phyloP scores from a whole-genome alignment of 1,140 invertebrate genomes.

The Halictus rubicundus region DNA sequence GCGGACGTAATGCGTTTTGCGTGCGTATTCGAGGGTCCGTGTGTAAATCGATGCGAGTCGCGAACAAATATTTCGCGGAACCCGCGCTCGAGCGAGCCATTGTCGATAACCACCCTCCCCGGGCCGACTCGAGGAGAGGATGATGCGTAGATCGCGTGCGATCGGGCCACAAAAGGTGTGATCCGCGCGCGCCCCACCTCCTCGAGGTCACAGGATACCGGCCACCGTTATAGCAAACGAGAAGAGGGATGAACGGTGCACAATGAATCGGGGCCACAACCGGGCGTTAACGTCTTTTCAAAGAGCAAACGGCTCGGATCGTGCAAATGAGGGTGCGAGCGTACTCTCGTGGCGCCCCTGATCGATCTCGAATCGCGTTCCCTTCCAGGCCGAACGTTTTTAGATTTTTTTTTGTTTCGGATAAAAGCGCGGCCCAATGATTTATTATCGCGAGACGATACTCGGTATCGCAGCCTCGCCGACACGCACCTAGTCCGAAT shows the following conservation, averaged over 20 bases:
- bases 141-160: slow-evolving; percentile 79
- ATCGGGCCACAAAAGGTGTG: slow-evolving; percentile 71
- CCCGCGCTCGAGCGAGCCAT: slow-evolving; percentile 24
- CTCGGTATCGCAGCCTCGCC: not conserved
- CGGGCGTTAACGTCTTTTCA: slow-evolving; percentile 74
- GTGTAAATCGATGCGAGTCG: slow-evolving; percentile 6
- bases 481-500: not conserved
- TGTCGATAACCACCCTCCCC: slow-evolving; percentile 39
- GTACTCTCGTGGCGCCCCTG: slow-evolving; percentile 3
- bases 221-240: slow-evolving; percentile 49
- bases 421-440: slow-evolving; percentile 28
- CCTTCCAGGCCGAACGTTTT: slow-evolving; percentile 28
- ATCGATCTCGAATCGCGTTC: slow-evolving; percentile 11
- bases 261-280: slow-evolving; percentile 70
- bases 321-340: slow-evolving; percentile 36
- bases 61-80: slow-evolving; percentile 47
- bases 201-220: slow-evolving; percentile 45
- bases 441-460: slow-evolving; percentile 32
- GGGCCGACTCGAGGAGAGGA: slow-evolving; percentile 58
- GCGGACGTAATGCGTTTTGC: not conserved
- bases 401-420: slow-evolving; percentile 52
- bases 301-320: slow-evolving; percentile 69
- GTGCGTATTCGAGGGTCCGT: not conserved
- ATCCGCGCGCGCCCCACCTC: slow-evolving; percentile 47
- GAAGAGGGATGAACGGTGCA: slow-evolving; percentile 79